Base-by-base conservation (phyloP, 1,140 invertebrate species). In the Zaprionus ghesquierei region DNA sequence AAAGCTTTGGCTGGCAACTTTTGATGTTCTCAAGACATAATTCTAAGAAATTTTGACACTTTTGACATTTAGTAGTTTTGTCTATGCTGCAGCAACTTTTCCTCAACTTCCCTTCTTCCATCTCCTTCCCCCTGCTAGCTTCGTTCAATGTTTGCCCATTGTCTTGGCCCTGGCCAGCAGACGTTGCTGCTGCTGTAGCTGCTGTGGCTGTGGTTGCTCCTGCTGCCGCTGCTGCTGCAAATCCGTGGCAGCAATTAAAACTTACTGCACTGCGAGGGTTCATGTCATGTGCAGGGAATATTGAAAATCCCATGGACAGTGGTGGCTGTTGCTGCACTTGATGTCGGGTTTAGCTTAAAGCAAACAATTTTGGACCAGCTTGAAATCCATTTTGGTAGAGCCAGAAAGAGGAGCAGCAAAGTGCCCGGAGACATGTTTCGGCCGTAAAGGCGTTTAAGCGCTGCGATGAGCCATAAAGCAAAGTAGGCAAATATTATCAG, bases 41-140 rank as follows among this genome's bases (percentile, higher is more conserved):
- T 89, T 89, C 84, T 64, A 75, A 65, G 80, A 84, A 89, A 77
- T 89, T 87, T 89, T 89, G 84, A 89, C 84, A 89, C 84, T 89
- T 84, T 89, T 89, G 84, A 89, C 84, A 89, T 89, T 89, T 89
- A 89, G 84, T 89, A 89, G 84, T 89, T 89, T 89, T 77, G 84
- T 87, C 84, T 89, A 87, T 69, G 74, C 53, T 68, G 59, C 63
- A 77, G 18, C 33, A 73, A 77, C 69, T 49, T 56, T 53, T 8
- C 41, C 27, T 38, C 13, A 4, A 9, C 25, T 18, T 15, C 15
- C 15, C 25, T 56, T 8, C 6, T 18, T 12, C 44, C 27, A 22
- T 18, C 23, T 51, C 49, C 12, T 33, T 23, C 20, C 41, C 25
- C 12, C 46, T 23, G 31, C 46, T 44, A 25, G 25, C 44, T 22